Conservation (phyloP, 2,113 vertebrate species). For the Cyphomyrus plagiostoma region DNA sequence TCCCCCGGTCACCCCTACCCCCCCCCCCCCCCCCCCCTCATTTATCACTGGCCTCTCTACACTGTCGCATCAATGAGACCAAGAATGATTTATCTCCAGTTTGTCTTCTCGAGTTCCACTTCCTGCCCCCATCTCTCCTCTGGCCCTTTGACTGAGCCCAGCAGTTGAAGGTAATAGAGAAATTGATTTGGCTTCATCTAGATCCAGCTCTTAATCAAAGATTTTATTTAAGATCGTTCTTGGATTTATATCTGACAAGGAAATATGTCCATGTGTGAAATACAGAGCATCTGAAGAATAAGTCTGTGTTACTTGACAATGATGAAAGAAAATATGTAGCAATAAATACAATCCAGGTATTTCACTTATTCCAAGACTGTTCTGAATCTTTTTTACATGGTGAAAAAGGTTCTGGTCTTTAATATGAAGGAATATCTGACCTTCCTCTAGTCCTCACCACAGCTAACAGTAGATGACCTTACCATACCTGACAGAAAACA, state of each 20-base stretch:
- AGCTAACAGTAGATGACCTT: not conserved
- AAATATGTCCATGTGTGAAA: not conserved
- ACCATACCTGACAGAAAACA: not conserved
- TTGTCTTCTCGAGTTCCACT: constrained; percentile 23
- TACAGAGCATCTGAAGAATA: not conserved
- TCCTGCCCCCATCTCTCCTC: constrained; percentile 27
- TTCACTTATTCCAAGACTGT: not conserved
- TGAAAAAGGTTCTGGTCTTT: not conserved
- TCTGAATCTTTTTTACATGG: not conserved
- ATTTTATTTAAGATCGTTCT: not conserved
- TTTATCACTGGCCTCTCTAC: constrained; percentile 41
- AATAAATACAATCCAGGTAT: not conserved
- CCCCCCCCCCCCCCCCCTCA: constrained; percentile 41
- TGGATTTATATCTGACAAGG: constrained; percentile 5
- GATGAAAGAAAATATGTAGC: not conserved
- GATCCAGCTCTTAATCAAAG: constrained; percentile 14
- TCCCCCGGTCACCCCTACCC: too few relatives aligned
- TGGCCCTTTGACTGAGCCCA: constrained; percentile 37
- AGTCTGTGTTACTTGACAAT: not conserved
- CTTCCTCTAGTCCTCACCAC: not conserved
- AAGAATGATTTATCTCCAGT: constrained; percentile 27
- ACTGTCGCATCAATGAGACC: not conserved
- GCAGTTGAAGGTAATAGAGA: constrained; percentile 6
- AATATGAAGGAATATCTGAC: not conserved
- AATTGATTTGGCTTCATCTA: not conserved